phyloP scores from a whole-genome alignment of 1,140 invertebrate species.

The Drosophila kurseongensis region DNA sequence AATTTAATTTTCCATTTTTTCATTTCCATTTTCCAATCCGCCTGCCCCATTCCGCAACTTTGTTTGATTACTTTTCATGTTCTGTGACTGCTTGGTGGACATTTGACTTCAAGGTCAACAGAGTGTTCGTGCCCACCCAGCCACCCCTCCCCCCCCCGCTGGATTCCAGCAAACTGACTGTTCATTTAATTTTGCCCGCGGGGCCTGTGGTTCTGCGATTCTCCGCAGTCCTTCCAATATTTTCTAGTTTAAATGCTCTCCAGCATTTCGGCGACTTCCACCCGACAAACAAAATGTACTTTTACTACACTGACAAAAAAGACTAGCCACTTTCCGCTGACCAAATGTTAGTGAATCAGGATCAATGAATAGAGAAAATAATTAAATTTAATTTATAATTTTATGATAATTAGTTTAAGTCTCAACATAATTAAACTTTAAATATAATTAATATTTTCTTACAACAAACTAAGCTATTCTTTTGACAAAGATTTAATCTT shows the following conservation, averaged over 20 bases:
- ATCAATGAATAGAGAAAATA: too few relatives aligned
- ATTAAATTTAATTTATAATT: too few relatives aligned
- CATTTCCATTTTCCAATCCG: conserved; percentile 1
- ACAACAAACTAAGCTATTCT: too few relatives aligned
- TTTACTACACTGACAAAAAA: background rate
- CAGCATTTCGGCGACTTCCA: conserved; percentile 24
- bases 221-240: conserved; percentile 31
- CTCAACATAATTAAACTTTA: too few relatives aligned
- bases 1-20: conserved; percentile 17
- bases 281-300: conserved; percentile 13
- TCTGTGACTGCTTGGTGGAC: conserved; percentile 38
- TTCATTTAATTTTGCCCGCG: conserved; percentile 44
- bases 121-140: conserved; percentile 35
- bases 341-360: background rate
- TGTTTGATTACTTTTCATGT: conserved; percentile 48
- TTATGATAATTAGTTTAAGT: too few relatives aligned
- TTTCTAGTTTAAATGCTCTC: conserved; percentile 41
- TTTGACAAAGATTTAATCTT: too few relatives aligned
- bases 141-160: background rate
- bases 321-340: background rate
- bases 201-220: conserved; percentile 24
- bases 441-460: too few relatives aligned
- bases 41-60: conserved; percentile 1
- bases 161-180: conserved; percentile 10
- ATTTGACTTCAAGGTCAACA: conserved; percentile 63